Conservation (phyloP, 1,140 invertebrate species). For the Drosophila orena region DNA sequence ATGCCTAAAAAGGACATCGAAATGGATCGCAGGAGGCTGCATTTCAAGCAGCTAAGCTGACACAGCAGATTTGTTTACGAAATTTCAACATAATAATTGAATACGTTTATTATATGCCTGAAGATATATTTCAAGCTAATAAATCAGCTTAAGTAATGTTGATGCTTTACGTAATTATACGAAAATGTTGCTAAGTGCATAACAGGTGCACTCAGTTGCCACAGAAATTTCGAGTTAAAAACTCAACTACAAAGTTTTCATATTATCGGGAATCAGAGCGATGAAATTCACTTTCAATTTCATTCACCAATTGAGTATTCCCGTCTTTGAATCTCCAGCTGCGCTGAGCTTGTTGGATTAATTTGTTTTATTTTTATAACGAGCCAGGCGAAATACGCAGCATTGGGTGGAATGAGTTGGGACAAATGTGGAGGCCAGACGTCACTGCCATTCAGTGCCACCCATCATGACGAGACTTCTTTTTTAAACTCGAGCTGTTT, state of each 20-base stretch:
- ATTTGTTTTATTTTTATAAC: conserved; percentile 45
- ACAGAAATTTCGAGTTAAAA: background rate
- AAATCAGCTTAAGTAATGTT: no score
- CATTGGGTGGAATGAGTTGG: background rate
- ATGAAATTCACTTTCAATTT: background rate
- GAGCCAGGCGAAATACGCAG: conserved; percentile 22
- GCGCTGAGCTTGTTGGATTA: conserved; percentile 25
- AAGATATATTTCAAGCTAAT: no score
- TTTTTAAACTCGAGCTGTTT: conserved; percentile 12
- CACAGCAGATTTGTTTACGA: background rate
- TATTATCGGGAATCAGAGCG: background rate
- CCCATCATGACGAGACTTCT: conserved; percentile 6
- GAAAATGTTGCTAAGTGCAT: background rate
- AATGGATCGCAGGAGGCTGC: background rate
- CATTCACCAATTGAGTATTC: background rate
- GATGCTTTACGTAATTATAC: background rate
- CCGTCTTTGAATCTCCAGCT: conserved; percentile 11
- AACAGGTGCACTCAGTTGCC: background rate
- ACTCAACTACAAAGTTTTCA: background rate
- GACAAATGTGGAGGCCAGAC: background rate
- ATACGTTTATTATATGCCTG: no score
- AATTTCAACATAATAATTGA: no score
- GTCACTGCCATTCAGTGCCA: background rate
- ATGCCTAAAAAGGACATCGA: conserved; percentile 24
- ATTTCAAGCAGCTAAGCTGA: background rate